A percentile compares a stretch with the other conserved stretches of the same genome.
phyloP scores from a whole-genome alignment of 2,888 invertebrate species.

The Tenthredo scrophulariae region DNA sequence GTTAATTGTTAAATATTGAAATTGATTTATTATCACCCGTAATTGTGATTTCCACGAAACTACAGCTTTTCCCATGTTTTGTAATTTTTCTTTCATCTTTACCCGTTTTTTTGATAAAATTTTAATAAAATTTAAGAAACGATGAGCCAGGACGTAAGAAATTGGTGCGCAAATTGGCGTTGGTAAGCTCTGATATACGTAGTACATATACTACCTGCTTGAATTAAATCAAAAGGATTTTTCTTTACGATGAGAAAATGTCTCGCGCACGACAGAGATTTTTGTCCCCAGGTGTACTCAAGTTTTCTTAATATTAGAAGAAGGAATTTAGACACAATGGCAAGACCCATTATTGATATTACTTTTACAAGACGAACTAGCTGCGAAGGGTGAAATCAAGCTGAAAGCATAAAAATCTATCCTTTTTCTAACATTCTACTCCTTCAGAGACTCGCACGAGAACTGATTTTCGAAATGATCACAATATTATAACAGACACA shows the following conservation, averaged over 20 bases:
- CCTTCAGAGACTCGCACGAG: neutral
- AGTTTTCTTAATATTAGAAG: constrained; percentile 28
- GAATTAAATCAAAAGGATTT: neutral
- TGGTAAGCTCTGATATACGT: neutral
- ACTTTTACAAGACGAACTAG: constrained; percentile 20
- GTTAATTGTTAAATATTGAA: too few species aligned
- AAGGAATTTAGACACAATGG: constrained; percentile 24
- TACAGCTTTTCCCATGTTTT: neutral
- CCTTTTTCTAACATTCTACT: neutral
- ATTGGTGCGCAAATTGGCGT: neutral
- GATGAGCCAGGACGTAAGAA: neutral
- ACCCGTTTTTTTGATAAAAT: neutral
- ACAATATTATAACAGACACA: neutral
- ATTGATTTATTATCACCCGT: neutral
- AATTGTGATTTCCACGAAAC: neutral
- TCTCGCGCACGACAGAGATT: neutral
- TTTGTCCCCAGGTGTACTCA: constrained; percentile 23
- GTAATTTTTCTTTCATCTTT: neutral
- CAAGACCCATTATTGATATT: constrained; percentile 38
- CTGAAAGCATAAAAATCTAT: neutral
- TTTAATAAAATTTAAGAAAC: neutral
- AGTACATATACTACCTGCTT: neutral
- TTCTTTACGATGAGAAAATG: neutral
- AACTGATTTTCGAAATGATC: neutral
- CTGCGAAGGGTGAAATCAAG: neutral